Evolutionary conservation across 2,797 vertebrate genomes (phyloP).

Genomic region (Petrocephalus schoutedeni): DNA sequence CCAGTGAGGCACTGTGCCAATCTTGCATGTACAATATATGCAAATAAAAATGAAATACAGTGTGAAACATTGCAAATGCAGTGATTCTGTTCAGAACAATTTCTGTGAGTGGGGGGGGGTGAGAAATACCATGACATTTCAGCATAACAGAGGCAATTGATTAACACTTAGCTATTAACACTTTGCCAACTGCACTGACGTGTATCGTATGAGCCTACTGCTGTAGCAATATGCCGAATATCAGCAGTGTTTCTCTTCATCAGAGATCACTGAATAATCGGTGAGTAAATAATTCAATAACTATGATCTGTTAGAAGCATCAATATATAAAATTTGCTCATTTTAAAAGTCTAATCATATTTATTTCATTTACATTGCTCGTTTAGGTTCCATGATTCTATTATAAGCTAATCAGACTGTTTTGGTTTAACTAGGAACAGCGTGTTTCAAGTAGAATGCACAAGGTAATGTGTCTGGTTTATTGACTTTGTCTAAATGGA

Average conservation of each 20-base stretch:
- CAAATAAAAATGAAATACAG: neutral
- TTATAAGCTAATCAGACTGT: neutral
- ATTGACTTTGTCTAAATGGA: neutral
- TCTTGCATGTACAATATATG: neutral
- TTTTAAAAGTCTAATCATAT: neutral
- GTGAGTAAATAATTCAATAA: conserved; percentile 6
- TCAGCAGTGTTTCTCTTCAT: neutral
- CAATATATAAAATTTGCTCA: neutral
- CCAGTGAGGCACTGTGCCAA: neutral
- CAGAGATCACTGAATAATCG: neutral
- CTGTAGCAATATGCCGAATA: neutral
- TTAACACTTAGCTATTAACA: neutral
- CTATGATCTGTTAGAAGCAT: neutral
- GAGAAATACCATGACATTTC: neutral
- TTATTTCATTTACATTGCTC: neutral
- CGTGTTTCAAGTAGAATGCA: neutral
- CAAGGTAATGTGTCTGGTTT: neutral
- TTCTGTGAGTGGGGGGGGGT: neutral
- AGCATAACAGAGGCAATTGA: conserved; percentile 4
- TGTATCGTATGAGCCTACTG: neutral
- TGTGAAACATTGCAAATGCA: neutral
- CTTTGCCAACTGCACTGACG: neutral
- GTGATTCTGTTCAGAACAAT: neutral
- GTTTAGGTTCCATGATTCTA: neutral
- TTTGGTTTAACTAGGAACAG: neutral